A percentile compares a stretch with the other conserved stretches of the same genome.
phyloP scores from a whole-genome alignment of 2,113 vertebrate genomes.

The Gnathonemus echidnorhynchus region DNA sequence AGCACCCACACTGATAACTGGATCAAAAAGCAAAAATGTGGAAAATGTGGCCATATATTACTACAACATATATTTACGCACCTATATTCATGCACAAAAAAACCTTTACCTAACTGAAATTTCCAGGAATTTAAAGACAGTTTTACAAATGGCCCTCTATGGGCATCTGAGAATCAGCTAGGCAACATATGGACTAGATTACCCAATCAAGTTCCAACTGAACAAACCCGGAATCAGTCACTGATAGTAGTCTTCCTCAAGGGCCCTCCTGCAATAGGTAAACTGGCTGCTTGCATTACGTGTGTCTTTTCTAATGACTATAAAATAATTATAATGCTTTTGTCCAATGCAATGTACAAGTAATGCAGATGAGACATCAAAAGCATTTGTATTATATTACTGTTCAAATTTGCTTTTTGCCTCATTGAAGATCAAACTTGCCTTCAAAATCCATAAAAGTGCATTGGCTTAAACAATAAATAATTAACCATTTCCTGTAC shows the following conservation, averaged over 20 bases:
- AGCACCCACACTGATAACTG: not conserved
- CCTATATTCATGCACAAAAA: not conserved
- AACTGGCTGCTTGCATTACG: not conserved
- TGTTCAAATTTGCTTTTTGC: not conserved
- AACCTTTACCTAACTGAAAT: not conserved
- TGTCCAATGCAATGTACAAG: not conserved
- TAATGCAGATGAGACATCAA: not conserved
- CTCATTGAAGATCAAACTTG: not conserved
- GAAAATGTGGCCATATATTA: not conserved
- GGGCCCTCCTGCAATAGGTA: not conserved
- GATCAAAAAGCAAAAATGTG: not conserved
- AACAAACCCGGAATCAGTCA: not conserved
- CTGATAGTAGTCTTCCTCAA: not conserved
- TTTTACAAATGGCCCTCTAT: not conserved
- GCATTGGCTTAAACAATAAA: not conserved
- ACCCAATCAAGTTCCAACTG: not conserved
- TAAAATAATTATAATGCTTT: not conserved
- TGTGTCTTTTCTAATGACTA: not conserved
- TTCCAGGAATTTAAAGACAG: not conserved
- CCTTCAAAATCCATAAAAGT: not conserved
- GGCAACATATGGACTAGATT: not conserved
- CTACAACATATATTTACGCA: not conserved
- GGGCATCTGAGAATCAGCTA: not conserved
- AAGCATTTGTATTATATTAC: not conserved
- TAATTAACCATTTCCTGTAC: not conserved